Evolutionary conservation across 2,113 vertebrate genomes (phyloP), one percentile per base, ranked within the genome.

Genomic region (Emberiza fucata): DNA sequence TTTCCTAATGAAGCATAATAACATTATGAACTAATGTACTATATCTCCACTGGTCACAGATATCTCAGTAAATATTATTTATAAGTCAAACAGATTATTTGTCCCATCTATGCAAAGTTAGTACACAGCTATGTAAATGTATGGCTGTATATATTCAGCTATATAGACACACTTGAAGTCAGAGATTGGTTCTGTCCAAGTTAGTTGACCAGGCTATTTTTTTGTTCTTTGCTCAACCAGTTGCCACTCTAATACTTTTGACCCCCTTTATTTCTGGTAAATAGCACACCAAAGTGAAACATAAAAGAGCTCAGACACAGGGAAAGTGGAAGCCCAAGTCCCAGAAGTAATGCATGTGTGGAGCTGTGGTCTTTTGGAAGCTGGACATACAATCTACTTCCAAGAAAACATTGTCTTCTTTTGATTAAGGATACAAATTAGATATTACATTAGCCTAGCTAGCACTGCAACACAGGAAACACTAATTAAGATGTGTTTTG

Each of bases 401-500:
- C 35, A 81, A 92, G 51, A 86, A 83, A 75, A 22, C 29, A 39
- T 21, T 2, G 2, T 89, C 56, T 82, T 54, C 40, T 59, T 94
- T 94, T 90, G 79, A 70, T 94, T 86, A 93, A 77, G 64, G n/a
- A 22, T 73, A 76, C 47, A 86, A 88, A 85, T 94, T 69, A 76
- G 23, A 37, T 53, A 76, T 82, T 91, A 76, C 14, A 25, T 90
- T 80, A 82, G 69, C 27, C 12, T 70, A 65, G 37, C 42, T 80
- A 77, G 66, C 63, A 65, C 37, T 75, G 81, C 60, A 51, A 80
- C 47, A 56, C 47, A 45, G 82, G 76, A 93, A 96, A 79, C 64
- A 63, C 92, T 96, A 91, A 96, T 96, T 86, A 94, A 93, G 84
- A 59, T 95, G 15, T 95, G 51, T 95, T 96, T 94, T 97, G 79